These are phyloP conservation scores for Pandion haliaetus DNA, from an alignment of 2,113 vertebrate species.

Conservation along the genomic window DNA sequence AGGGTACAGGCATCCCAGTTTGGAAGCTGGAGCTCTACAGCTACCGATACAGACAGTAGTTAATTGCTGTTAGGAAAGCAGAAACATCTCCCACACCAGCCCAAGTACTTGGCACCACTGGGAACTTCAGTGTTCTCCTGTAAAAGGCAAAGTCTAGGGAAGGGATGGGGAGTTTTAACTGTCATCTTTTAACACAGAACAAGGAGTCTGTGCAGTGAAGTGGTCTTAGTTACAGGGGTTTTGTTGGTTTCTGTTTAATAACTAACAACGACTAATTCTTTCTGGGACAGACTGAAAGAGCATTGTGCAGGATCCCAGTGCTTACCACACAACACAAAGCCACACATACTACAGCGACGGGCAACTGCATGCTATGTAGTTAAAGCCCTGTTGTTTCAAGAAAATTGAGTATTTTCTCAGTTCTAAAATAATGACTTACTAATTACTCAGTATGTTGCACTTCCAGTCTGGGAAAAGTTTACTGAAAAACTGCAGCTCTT, in stretches of 20 bases:
- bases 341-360: neutral
- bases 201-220: neutral
- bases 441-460: neutral
- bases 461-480: neutral
- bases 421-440: neutral
- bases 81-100: neutral
- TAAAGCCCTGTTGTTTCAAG: neutral
- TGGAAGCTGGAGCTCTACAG: neutral
- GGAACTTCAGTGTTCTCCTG: neutral
- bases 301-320: neutral
- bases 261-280: neutral
- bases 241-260: neutral
- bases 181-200: no score
- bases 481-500: neutral
- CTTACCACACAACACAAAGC: neutral
- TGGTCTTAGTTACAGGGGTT: neutral
- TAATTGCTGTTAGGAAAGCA: neutral
- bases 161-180: neutral
- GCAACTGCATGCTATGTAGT: neutral
- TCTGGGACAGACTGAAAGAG: neutral
- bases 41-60: neutral
- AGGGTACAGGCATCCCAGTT: neutral
- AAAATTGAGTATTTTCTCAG: neutral
- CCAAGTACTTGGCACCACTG: accelerated
- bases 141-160: neutral